phyloP scores from a whole-genome alignment of 2,888 invertebrate species.

The Mythimna lalbum region DNA sequence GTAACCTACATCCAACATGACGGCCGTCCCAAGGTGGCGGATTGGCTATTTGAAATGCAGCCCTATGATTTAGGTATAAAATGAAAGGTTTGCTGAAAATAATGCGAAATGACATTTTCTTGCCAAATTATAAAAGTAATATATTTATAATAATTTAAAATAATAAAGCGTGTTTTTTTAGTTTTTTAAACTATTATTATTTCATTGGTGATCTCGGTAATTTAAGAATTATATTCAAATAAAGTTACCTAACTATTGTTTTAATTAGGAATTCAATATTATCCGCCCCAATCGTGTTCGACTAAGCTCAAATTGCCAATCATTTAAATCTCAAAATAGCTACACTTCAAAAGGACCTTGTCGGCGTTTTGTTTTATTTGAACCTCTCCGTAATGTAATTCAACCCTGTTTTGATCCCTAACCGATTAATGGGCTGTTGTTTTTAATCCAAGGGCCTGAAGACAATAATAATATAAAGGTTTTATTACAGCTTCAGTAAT shows the following conservation, averaged over 20 bases:
- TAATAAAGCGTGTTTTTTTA: too few relatives aligned
- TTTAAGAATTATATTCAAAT: too few relatives aligned
- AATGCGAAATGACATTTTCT: too few relatives aligned
- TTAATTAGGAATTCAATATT: not conserved
- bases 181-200: too few relatives aligned
- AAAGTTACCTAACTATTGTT: not conserved
- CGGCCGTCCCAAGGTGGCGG: too few relatives aligned
- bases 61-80: too few relatives aligned
- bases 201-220: not conserved
- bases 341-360: not conserved
- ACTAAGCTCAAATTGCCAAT: constrained; percentile 4
- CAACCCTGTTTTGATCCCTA: constrained; percentile 16
- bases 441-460: constrained; percentile 1
- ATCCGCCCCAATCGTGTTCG: not conserved
- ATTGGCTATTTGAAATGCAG: too few relatives aligned
- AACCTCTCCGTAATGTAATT: constrained; percentile 19
- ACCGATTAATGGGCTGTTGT: constrained; percentile 14
- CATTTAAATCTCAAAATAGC: constrained; percentile 21
- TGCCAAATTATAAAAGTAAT: too few relatives aligned
- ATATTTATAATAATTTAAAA: too few relatives aligned
- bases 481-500: constrained; percentile 15
- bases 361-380: constrained; percentile 26
- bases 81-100: too few relatives aligned
- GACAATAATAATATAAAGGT: constrained; percentile 15
- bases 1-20: too few relatives aligned